Evolutionary conservation across 2,888 invertebrate species (phyloP).

Genomic region (Zygogramma bicolorata): DNA sequence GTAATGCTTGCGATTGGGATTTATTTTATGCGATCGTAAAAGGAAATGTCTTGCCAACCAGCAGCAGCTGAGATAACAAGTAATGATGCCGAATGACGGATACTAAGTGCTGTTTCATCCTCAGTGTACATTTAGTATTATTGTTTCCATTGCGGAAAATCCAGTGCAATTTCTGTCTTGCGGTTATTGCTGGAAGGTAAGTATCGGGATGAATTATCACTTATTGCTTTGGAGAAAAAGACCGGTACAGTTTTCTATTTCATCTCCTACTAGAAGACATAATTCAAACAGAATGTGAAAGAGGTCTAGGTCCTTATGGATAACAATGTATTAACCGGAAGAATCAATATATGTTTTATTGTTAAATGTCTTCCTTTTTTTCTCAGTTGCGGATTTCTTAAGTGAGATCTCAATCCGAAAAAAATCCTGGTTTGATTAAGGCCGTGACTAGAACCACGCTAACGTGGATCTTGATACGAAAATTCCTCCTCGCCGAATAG

Average conservation of each 20-base stretch:
- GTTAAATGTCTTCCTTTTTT: too few species aligned
- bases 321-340: too few species aligned
- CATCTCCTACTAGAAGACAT: too few species aligned
- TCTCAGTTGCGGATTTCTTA: too few species aligned
- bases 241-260: neutral
- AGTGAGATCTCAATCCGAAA: too few species aligned
- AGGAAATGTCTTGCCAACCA: constrained; percentile 51
- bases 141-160: constrained; percentile 8
- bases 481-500: too few species aligned
- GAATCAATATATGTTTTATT: too few species aligned
- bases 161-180: neutral
- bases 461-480: too few species aligned
- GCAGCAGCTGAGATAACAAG: constrained; percentile 53
- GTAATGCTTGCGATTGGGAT: constrained; percentile 44
- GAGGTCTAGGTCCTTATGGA: too few species aligned
- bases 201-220: neutral
- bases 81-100: constrained; percentile 47
- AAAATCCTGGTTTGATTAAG: too few species aligned
- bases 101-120: constrained; percentile 35
- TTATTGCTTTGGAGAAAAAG: neutral
- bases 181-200: neutral
- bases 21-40: constrained; percentile 54
- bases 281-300: too few species aligned
- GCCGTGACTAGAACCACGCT: too few species aligned
- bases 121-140: constrained; percentile 9